Conservation (phyloP, 2,797 vertebrate species). For the Nyctalus aviator region DNA sequence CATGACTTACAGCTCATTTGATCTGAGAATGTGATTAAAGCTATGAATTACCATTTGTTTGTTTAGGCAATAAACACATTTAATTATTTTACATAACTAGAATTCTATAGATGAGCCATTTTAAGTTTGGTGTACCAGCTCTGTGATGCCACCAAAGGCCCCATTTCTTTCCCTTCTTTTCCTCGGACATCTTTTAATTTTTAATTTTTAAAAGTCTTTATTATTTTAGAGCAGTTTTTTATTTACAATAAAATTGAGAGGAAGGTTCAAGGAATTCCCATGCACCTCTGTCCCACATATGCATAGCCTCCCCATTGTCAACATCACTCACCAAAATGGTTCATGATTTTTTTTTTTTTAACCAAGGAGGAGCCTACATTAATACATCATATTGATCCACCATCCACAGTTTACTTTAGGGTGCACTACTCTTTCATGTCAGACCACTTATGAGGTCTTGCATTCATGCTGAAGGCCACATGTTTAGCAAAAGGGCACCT, state of each 20-base stretch:
- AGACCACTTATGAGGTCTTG: background rate
- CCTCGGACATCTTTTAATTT: background rate
- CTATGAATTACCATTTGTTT: background rate
- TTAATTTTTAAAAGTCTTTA: background rate
- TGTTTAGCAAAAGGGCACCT: background rate
- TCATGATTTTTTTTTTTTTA: too few relatives aligned
- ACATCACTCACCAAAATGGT: background rate
- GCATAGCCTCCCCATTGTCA: background rate
- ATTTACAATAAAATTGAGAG: background rate
- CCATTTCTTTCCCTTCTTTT: background rate
- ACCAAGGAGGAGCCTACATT: background rate
- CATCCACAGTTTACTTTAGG: background rate
- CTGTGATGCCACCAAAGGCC: background rate
- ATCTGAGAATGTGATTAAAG: background rate
- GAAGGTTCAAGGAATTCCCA: background rate
- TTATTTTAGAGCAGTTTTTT: background rate
- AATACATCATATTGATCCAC: background rate
- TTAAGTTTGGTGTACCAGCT: background rate
- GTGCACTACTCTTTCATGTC: background rate
- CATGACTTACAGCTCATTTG: background rate
- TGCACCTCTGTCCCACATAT: rapidly evolving
- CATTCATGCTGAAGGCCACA: background rate
- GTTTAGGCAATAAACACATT: background rate
- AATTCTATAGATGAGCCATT: background rate
- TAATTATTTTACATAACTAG: background rate